Base-by-base conservation (phyloP, 2,113 vertebrate species). In the Thinocorus orbignyianus region DNA sequence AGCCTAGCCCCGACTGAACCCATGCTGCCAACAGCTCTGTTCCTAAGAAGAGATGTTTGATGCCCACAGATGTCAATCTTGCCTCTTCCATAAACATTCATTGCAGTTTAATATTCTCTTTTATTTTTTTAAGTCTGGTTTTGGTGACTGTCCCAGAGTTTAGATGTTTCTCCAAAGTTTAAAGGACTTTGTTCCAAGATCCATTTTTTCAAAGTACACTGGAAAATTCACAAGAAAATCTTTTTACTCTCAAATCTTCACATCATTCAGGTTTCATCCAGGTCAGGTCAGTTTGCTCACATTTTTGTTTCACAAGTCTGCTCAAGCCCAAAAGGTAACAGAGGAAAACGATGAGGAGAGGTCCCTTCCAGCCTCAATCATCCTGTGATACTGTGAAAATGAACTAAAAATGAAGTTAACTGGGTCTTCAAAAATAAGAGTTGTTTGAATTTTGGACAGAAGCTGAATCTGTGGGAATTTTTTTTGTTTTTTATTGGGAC, bases 61-160 rank as follows among this genome's bases (percentile, higher is more conserved):
- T 71, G 61, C 58, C 66, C 77, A 65, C 25, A 68, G 35, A 70
- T 85, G 41, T 65, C 85, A 81, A 41, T 87, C 85, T 70, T 28
- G 39, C 41, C 60, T 93, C 70, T 84, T 94, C 87, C 69, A 95
- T 44, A 91, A 95, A 72, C 58, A 93, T 72, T 70, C 17, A 89
- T 10, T 95, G 89, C 66, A 88, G 85, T 93, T 86, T 68, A 93
- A 83, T 83, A 51, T 8, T 52, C 9, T 33, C 55, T 52, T 41
- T 33, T 48, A 61, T 57, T 68, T 81, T 95, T 73, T 48, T 11
- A 92, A 72, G 70, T 70, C 49, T 84, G 80, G 44, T 96, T 96
- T 95, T 91, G 82, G 64, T 93, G 72, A 61, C 72, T 74, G 39
- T 90, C 62, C 77, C 79, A 85, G 57, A 76, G 55, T 89, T 96